Evolutionary conservation across 2,797 vertebrate species (phyloP).

Genomic region (Parauchenoglanis ngamensis): DNA sequence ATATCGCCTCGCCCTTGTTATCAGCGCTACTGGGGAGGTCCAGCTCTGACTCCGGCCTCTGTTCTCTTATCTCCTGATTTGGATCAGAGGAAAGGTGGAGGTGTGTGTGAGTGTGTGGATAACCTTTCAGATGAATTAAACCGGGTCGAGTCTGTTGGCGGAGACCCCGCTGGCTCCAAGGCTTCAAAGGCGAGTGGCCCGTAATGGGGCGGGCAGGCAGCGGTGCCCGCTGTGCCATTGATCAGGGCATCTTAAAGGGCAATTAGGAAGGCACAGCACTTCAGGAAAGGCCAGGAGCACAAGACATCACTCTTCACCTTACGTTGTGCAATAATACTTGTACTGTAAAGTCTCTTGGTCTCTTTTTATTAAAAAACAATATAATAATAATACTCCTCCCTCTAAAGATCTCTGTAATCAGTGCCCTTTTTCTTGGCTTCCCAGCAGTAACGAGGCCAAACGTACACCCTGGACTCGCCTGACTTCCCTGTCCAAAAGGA

Average conservation of each 20-base stretch:
- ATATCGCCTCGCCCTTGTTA: neutral
- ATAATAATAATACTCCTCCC: neutral
- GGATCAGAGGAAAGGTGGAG: constrained; percentile 22
- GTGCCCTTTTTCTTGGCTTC: constrained; percentile 28
- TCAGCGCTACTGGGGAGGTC: neutral
- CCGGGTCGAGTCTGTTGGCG: constrained; percentile 50
- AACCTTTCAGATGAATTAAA: constrained; percentile 78
- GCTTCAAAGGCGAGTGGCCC: constrained; percentile 74
- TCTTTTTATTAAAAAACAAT: neutral
- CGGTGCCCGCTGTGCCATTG: constrained; percentile 72
- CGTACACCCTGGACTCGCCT: neutral
- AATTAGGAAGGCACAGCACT: constrained; percentile 60
- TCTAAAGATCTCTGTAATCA: neutral
- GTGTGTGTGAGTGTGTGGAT: constrained; percentile 63
- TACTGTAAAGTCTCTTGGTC: neutral
- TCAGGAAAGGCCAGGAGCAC: constrained; percentile 13
- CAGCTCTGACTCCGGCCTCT: constrained; percentile 7
- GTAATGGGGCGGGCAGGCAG: constrained; percentile 62
- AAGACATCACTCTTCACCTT: neutral
- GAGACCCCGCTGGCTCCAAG: constrained; percentile 71
- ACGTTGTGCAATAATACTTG: neutral
- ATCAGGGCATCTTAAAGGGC: constrained; percentile 75
- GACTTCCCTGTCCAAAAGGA: constrained; percentile 12
- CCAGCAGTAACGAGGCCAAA: neutral
- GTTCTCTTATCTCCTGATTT: constrained; percentile 28